Conservation (phyloP, 2,797 vertebrate species). For the Microhierax caerulescens region DNA sequence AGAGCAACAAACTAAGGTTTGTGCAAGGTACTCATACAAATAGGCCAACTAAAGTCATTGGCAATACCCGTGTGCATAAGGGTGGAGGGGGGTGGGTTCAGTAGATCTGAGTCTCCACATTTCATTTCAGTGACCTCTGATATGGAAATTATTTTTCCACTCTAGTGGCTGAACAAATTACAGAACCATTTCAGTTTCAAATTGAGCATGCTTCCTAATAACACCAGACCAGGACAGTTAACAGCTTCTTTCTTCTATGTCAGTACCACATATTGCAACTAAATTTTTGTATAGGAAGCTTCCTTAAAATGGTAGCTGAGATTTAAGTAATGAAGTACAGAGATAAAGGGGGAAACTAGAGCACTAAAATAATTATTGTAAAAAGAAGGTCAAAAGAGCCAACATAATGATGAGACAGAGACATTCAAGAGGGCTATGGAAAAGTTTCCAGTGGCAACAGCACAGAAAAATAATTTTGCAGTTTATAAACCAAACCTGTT, state of each 20-base stretch:
- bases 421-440: background rate
- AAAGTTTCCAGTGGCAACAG: background rate
- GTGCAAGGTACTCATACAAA: background rate
- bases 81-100: background rate
- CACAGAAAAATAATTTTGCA: background rate
- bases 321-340: background rate
- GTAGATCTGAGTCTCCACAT: background rate
- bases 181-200: background rate
- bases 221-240: background rate
- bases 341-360: background rate
- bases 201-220: background rate
- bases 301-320: background rate
- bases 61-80: background rate
- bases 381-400: background rate
- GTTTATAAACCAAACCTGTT: background rate
- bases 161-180: background rate
- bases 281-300: background rate
- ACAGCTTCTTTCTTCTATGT: background rate
- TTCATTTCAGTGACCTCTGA: background rate
- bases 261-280: background rate
- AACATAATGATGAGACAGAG: background rate
- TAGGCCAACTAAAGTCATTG: background rate
- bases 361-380: background rate
- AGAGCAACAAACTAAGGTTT: background rate
- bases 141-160: background rate